phyloP scores from a whole-genome alignment of 2,888 invertebrate species.

The Lepidonotus clava region DNA sequence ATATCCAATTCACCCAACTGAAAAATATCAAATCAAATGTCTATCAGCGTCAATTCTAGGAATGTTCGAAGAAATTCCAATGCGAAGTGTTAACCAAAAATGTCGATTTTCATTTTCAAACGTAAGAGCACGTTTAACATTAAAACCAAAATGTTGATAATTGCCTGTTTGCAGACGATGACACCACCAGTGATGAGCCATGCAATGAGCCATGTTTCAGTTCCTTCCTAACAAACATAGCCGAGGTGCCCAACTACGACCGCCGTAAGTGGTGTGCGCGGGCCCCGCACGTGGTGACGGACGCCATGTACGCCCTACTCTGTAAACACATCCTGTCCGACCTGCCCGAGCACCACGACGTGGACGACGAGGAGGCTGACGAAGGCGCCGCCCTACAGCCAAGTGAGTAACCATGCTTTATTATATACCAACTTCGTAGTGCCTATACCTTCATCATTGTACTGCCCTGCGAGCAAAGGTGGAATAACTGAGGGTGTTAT shows the following conservation, averaged over 20 bases:
- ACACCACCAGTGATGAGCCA: conserved; percentile 13
- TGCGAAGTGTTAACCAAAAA: too few relatives aligned
- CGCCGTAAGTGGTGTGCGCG: neutral
- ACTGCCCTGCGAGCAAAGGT: too few relatives aligned
- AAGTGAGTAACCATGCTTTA: neutral
- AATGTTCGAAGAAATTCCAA: too few relatives aligned
- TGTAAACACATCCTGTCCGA: conserved; percentile 52
- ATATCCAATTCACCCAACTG: too few relatives aligned
- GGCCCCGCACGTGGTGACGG: conserved; percentile 21
- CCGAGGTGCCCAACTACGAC: neutral
- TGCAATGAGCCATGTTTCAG: conserved; percentile 49
- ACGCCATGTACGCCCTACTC: conserved; percentile 43
- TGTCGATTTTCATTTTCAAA: too few relatives aligned
- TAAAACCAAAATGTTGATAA: too few relatives aligned
- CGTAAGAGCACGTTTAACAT: too few relatives aligned
- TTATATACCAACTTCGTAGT: too few relatives aligned
- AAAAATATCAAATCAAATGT: too few relatives aligned
- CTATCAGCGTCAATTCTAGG: too few relatives aligned
- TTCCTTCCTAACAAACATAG: neutral
- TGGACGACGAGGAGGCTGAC: conserved; percentile 3
- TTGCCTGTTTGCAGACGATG: conserved; percentile 51
- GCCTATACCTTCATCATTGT: too few relatives aligned
- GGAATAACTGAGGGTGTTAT: too few relatives aligned
- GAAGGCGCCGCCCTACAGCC: neutral
- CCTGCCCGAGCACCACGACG: conserved; percentile 6